Base-by-base conservation (phyloP, 2,113 vertebrate genomes). In the Cacatua alba region DNA sequence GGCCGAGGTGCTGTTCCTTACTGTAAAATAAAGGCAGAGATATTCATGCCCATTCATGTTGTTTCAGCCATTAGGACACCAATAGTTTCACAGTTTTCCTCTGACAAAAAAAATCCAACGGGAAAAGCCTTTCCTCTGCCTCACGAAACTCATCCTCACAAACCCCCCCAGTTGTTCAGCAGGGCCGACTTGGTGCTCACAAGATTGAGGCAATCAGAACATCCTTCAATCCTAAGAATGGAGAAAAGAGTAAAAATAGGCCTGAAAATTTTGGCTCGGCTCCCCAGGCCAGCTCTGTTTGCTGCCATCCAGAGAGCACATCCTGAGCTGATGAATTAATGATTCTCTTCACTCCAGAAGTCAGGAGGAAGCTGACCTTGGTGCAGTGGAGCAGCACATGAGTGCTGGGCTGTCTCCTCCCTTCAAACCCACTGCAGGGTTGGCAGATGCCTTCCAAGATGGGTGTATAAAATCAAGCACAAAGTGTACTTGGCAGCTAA, bases 241-340 rank as follows among this genome's bases (percentile, higher is more conserved):
- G 82, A 94, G 76, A 67, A 87, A 90, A 95, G 93, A 93, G 46
- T 43, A 95, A 96, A 95, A 96, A 95, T 88, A 94, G 82, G 79
- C 64, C 64, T 83, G 85, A 94, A 90, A 81, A 78, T 83, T 64
- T 86, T 95, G 94, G 93, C 94, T 93, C 24, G 0, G 67, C 82
- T 96, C 76, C 71, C 48, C 75, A 49, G 52, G 71, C 69, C 64
- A 24, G 52, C 78, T 80, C 86, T 39, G 43, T 49, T 74, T 13
- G 0, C 51, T 92, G 87, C 92, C 85, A 95, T 44, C 57, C 82
- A 88, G 85, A 92, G 70, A 94, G 67, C 93, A 94, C 90, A 57
- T 87, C 94, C 75, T 93, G 90, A 92, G 79, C 93, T 43, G 79
- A 69, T 65, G 93, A 95, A 82, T 93, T 95, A 93, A 91, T 83